Evolutionary conservation across 2,113 vertebrate genomes (phyloP).

Genomic region (Mustelus asterias): DNA sequence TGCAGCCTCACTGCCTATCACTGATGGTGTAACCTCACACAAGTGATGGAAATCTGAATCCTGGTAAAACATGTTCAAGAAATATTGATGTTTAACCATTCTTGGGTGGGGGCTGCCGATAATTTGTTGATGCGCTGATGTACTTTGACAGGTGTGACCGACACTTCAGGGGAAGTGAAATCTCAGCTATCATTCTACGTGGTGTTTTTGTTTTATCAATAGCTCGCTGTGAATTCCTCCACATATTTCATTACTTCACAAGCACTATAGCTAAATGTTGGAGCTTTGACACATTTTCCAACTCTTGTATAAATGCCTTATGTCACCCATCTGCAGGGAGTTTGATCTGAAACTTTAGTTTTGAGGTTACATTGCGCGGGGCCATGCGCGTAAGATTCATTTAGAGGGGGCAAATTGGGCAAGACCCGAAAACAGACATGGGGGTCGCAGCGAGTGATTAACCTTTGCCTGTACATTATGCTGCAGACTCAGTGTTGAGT

Average conservation of each 20-base stretch:
- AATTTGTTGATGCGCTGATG: background rate
- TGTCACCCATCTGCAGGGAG: background rate
- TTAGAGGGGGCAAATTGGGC: background rate
- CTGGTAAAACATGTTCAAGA: background rate
- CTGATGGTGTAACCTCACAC: background rate
- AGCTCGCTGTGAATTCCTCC: background rate
- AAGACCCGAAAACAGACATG: background rate
- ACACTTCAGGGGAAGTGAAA: background rate
- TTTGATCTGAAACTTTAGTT: background rate
- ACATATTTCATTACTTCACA: constrained; percentile 11
- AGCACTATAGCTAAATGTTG: background rate
- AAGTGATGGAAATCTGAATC: too few species aligned
- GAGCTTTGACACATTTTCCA: background rate
- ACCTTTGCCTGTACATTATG: background rate
- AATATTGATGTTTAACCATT: background rate
- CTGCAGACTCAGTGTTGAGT: background rate
- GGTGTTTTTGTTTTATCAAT: constrained; percentile 24
- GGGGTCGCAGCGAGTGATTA: background rate
- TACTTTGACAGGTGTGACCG: background rate
- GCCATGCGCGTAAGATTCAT: too few species aligned
- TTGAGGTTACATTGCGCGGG: background rate
- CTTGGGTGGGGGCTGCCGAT: background rate
- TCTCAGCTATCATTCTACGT: background rate
- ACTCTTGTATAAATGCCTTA: background rate
- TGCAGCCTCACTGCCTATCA: background rate